Evolutionary conservation across 1,140 invertebrate species (phyloP).

Genomic region (Zaprionus lachaisei): DNA sequence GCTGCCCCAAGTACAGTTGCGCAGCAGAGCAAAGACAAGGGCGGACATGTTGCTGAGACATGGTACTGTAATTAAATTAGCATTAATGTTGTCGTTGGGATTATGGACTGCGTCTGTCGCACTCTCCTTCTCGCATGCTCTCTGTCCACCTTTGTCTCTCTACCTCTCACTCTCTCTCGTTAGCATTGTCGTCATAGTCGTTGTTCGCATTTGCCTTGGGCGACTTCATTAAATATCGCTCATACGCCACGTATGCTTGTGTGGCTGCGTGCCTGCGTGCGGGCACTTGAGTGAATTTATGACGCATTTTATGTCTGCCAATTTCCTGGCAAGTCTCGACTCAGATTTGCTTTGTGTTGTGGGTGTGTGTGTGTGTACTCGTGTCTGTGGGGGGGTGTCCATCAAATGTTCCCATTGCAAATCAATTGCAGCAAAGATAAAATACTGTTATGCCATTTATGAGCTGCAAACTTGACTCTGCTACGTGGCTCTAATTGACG

Average conservation of each 20-base stretch:
- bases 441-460: slow-evolving; percentile 54
- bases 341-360: slow-evolving; percentile 23
- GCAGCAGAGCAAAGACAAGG: background rate
- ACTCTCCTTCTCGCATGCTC: slow-evolving; percentile 28
- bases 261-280: background rate
- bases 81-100: slow-evolving; percentile 61
- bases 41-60: slow-evolving; percentile 49
- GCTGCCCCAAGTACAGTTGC: slow-evolving; percentile 29
- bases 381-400: background rate
- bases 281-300: slow-evolving; percentile 60
- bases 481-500: slow-evolving; percentile 60
- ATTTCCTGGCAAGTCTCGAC: slow-evolving; percentile 21
- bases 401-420: slow-evolving; percentile 50
- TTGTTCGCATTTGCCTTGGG: slow-evolving; percentile 15
- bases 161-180: slow-evolving; percentile 15
- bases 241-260: slow-evolving; percentile 54
- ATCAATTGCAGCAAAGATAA: slow-evolving; percentile 55
- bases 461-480: slow-evolving; percentile 33
- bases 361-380: background rate
- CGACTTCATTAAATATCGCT: slow-evolving; percentile 68
- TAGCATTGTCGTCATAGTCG: slow-evolving; percentile 10
- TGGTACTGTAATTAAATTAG: slow-evolving; percentile 73
- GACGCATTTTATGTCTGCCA: slow-evolving; percentile 53
- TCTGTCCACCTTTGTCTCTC: background rate
- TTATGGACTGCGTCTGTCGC: slow-evolving; percentile 40